Conservation (phyloP, 1,140 invertebrate genomes). For the Aphelenchoides fujianensis region DNA sequence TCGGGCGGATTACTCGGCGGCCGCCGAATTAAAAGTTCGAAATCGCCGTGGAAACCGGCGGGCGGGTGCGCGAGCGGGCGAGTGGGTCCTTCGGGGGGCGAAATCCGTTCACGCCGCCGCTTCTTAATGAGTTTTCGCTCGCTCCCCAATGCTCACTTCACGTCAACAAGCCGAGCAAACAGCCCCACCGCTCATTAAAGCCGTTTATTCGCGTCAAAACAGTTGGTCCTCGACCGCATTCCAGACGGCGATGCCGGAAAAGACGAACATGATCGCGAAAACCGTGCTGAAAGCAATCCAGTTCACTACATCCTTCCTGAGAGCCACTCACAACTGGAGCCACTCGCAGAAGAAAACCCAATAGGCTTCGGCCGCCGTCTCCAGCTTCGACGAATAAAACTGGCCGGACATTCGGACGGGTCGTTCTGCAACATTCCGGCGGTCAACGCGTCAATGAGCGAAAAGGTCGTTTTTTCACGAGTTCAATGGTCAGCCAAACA, state of each 20-base stretch:
- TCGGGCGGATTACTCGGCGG: background rate
- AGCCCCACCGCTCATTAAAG: too few relatives aligned
- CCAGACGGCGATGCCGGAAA: slow-evolving; percentile 3
- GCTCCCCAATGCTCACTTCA: too few relatives aligned
- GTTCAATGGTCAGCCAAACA: too few relatives aligned
- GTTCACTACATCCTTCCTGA: too few relatives aligned
- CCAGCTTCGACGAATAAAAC: background rate
- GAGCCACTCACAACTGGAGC: background rate
- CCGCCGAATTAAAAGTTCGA: background rate
- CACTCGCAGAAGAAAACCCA: background rate
- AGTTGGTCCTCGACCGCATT: slow-evolving; percentile 6
- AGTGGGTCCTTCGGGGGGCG: too few relatives aligned
- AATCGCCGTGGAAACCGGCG: background rate
- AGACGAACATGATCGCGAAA: background rate
- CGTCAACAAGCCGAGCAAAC: too few relatives aligned
- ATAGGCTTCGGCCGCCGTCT: background rate
- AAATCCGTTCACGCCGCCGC: background rate
- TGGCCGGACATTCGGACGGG: background rate
- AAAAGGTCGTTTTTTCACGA: too few relatives aligned
- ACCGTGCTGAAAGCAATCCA: background rate
- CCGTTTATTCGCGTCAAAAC: too few relatives aligned
- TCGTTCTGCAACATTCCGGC: too few relatives aligned
- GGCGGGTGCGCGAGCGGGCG: background rate
- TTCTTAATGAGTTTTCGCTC: background rate
- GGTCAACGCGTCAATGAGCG: too few relatives aligned